phyloP scores from a whole-genome alignment of 2,113 vertebrate genomes.

The Cyanistes caeruleus region DNA sequence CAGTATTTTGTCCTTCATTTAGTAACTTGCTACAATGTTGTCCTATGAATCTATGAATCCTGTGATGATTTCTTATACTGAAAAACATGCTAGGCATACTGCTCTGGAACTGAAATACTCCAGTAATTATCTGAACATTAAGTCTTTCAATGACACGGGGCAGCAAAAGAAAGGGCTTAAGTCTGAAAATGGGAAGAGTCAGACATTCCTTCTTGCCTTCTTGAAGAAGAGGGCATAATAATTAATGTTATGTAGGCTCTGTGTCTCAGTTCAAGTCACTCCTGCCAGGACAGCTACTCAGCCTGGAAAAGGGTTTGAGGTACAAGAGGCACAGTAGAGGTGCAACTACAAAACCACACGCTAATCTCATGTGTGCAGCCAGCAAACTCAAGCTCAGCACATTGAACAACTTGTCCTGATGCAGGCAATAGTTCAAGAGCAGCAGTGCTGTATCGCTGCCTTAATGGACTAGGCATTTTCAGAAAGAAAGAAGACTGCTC shows the following conservation, averaged over 20 bases:
- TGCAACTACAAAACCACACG: neutral
- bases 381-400: neutral
- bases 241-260: neutral
- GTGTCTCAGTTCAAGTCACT: neutral
- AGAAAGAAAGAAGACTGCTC: neutral
- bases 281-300: neutral
- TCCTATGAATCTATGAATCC: neutral
- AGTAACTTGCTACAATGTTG: neutral
- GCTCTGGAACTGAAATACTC: neutral
- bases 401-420: neutral
- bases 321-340: neutral
- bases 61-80: neutral
- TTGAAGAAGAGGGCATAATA: neutral
- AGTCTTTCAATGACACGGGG: neutral
- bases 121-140: neutral
- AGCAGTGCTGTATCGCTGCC: neutral
- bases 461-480: neutral
- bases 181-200: neutral
- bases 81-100: neutral
- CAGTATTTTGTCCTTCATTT: neutral
- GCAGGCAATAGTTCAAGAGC: neutral
- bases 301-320: neutral
- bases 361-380: neutral
- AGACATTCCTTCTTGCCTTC: neutral
- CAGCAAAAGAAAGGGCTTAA: neutral